A percentile compares a stretch with the other conserved stretches of the same genome.
Evolutionary conservation across 2,113 vertebrate genomes (phyloP).

Genomic region (Rhinopithecus roxellana): DNA sequence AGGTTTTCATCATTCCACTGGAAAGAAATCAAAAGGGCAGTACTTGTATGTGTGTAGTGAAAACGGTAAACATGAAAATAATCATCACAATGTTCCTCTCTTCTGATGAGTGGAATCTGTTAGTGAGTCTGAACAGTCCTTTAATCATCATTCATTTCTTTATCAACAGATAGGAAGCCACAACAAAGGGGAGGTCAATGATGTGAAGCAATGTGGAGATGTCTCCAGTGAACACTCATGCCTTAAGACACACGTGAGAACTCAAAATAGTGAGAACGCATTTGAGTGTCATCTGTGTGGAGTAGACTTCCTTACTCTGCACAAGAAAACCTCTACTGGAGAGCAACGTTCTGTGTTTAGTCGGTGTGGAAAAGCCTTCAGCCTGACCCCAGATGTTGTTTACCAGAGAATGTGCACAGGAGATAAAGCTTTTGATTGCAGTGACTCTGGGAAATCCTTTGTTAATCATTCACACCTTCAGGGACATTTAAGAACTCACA

Average conservation of each 20-base stretch:
- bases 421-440: neutral
- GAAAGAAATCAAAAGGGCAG: neutral
- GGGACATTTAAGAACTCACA: neutral
- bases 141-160: neutral
- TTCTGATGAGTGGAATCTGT: neutral
- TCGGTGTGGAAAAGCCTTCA: neutral
- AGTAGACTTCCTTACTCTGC: neutral
- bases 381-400: neutral
- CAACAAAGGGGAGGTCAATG: neutral
- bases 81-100: neutral
- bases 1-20: neutral
- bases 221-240: conserved; percentile 38
- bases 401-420: neutral
- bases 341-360: neutral
- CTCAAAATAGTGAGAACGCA: neutral
- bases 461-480: neutral
- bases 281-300: neutral
- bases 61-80: neutral
- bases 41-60: neutral
- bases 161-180: neutral
- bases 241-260: conserved; percentile 11
- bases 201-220: neutral
- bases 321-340: neutral
- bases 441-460: neutral
- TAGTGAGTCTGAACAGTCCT: neutral